Percentiles rank a stretch among this genome's conserved stretches.
phyloP scores from a whole-genome alignment of 2,797 vertebrate species.

The Oreonectes daqikongensis region DNA sequence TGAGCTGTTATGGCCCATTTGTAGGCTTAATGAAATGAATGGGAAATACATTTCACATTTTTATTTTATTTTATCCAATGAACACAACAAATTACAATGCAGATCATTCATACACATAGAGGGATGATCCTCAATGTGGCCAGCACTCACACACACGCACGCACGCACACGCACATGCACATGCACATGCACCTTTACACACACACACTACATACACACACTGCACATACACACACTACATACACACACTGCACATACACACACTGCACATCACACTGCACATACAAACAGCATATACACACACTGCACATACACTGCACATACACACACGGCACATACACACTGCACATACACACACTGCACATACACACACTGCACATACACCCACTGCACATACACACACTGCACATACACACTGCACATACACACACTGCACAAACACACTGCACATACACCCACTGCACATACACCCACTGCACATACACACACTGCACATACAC shows the following conservation, averaged over 20 bases:
- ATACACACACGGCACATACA: neutral
- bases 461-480: too few relatives aligned
- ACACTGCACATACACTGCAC: conserved; percentile 52
- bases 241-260: neutral
- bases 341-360: conserved; percentile 47
- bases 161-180: conserved; percentile 62
- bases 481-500: conserved; percentile 57
- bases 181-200: too few relatives aligned
- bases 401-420: conserved; percentile 66
- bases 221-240: neutral
- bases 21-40: too few relatives aligned
- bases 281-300: neutral
- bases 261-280: too few relatives aligned
- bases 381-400: too few relatives aligned
- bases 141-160: conserved; percentile 59
- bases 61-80: too few relatives aligned
- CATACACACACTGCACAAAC: too few relatives aligned
- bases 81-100: too few relatives aligned
- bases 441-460: conserved; percentile 68
- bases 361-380: neutral
- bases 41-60: too few relatives aligned
- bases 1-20: too few relatives aligned
- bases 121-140: too few relatives aligned
- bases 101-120: too few relatives aligned
- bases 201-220: conserved; percentile 5